Base-by-base conservation (phyloP, 2,888 invertebrate species). In the Phortica magna region DNA sequence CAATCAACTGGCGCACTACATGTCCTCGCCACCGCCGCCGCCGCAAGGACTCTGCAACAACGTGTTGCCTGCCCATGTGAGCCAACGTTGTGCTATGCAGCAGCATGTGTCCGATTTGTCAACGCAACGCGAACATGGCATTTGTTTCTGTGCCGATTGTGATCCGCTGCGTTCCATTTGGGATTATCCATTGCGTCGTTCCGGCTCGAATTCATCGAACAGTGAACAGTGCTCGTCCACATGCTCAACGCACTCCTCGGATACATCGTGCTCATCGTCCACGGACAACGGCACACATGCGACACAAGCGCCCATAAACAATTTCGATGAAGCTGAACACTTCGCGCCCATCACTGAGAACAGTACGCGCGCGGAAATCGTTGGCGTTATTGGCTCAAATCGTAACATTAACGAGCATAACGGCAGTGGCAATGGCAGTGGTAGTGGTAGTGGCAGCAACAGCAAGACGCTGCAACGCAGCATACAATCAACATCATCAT, bases 181-280 rank as follows among this genome's bases (percentile, higher is more conserved):
- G 92, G 92, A 91, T 78, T 92, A 91, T 81, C 92, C 92, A 9
- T 77, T 92, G 59, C 86, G 91, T 17, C 88, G 92, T 73, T 92
- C 92, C 2, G 85, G 87, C 19, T 92, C 92, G 3, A 91, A 92
- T 81, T 91, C 91, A 76, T 89, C 92, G 4, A 88, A 81, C 73
- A 89, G 86, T 79, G 87, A 82, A 72, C 85, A 81, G 77, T 76
- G 79, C 7, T 82, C 80, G 10, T 84, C 86, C 22, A 83, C 81
- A 42, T 81, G 84, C 7, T 83, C 83, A 72, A 83, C 84, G 31
- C 83, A 84, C 39, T 87, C 84, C 39, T 87, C 84, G 79, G 83
- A 87, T 76, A 86, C 81, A 10, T 83, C 89, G 31, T 83, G 81
- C 68, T 83, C 48, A 80, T 82, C 70, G 79, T n/a, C n/a, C n/a